Conservation (phyloP, 2,888 invertebrate species). For the Cheilosia scutellata region DNA sequence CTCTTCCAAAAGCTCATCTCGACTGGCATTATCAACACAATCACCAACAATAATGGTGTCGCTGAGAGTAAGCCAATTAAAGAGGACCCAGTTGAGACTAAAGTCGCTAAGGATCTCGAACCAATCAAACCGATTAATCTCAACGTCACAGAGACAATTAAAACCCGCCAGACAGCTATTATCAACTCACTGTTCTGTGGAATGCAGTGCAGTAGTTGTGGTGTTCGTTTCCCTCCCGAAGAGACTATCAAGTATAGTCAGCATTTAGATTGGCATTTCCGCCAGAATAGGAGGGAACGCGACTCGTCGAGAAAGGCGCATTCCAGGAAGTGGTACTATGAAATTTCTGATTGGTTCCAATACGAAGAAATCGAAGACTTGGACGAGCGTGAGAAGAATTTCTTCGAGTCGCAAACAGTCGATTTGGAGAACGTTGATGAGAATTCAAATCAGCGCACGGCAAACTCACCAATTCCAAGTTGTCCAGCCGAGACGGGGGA, state of each 20-base stretch:
- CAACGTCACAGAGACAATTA: constrained; percentile 89
- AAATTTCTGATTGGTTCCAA: constrained; percentile 95
- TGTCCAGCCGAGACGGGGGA: constrained; percentile 89
- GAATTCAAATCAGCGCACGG: constrained; percentile 85
- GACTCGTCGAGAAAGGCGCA: constrained; percentile 93
- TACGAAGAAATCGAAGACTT: constrained; percentile 97
- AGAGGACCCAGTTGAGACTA: constrained; percentile 78
- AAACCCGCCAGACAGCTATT: constrained; percentile 89
- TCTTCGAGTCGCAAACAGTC: constrained; percentile 91
- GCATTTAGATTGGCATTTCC: constrained; percentile 99
- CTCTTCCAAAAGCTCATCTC: constrained; percentile 94
- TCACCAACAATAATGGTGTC: constrained; percentile 51
- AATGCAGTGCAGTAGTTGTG: constrained; percentile 98
- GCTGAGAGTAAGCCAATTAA: constrained; percentile 34
- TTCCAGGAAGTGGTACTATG: constrained; percentile 95
- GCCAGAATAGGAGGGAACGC: constrained; percentile 95
- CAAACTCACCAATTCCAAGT: constrained; percentile 87
- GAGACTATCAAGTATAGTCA: constrained; percentile 95
- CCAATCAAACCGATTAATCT: constrained; percentile 88
- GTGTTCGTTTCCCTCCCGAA: constrained; percentile 95
- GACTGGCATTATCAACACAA: constrained; percentile 90
- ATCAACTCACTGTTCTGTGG: constrained; percentile 92
- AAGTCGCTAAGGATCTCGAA: constrained; percentile 82
- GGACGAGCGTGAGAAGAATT: constrained; percentile 95
- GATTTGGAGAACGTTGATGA: constrained; percentile 86